Evolutionary conservation across 2,888 invertebrate genomes (phyloP).

Genomic region (Meta bourneti): DNA sequence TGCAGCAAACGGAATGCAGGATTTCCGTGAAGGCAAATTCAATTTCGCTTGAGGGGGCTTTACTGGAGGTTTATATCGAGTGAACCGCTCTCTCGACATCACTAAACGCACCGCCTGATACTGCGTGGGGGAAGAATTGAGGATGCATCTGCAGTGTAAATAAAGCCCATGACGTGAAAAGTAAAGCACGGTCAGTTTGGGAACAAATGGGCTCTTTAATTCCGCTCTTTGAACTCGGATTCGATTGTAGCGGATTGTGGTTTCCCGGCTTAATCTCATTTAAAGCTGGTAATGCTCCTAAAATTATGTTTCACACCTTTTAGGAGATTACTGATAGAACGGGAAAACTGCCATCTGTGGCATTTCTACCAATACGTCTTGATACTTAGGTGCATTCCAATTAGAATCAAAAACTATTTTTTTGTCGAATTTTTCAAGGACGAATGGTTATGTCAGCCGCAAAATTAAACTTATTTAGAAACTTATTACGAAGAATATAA

Average conservation of each 20-base stretch:
- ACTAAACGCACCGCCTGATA: constrained; percentile 49
- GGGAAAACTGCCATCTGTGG: too few relatives aligned
- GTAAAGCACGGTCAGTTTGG: background rate
- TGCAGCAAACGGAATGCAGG: constrained; percentile 63
- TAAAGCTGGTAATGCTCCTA: background rate
- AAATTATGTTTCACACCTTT: too few relatives aligned
- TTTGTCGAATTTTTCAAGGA: too few relatives aligned
- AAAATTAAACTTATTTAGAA: too few relatives aligned
- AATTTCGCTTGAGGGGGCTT: constrained; percentile 60
- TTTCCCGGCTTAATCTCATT: constrained; percentile 2
- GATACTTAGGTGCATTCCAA: too few relatives aligned
- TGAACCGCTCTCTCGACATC: constrained; percentile 42
- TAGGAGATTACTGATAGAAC: too few relatives aligned
- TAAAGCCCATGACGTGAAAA: constrained; percentile 18
- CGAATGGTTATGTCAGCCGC: too few relatives aligned
- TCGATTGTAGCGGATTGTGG: background rate
- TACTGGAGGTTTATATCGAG: constrained; percentile 44
- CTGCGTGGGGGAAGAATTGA: constrained; percentile 18
- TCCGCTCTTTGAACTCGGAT: background rate
- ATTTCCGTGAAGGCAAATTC: constrained; percentile 59
- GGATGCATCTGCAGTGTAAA: constrained; percentile 27
- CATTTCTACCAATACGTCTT: too few relatives aligned
- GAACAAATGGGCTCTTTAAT: constrained; percentile 17
- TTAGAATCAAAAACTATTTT: too few relatives aligned
- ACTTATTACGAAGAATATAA: too few relatives aligned